Conservation (phyloP, 2,797 vertebrate genomes). For the Malacoraja senta region DNA sequence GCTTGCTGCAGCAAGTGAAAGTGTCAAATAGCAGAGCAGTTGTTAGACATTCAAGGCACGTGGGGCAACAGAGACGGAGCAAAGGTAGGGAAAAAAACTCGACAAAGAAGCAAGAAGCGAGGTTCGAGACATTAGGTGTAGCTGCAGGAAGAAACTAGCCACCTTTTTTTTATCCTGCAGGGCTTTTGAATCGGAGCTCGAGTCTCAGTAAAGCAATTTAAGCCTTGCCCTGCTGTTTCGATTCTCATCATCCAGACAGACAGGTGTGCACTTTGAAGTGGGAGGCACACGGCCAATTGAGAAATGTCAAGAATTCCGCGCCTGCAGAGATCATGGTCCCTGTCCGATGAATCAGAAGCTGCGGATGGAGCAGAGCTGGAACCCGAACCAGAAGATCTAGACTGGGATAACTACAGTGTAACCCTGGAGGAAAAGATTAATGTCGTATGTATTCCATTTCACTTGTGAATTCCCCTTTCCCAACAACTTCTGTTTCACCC, state of each 20-base stretch:
- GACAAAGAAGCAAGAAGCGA: neutral
- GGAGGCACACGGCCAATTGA: constrained; percentile 12
- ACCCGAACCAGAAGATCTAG: constrained; percentile 62
- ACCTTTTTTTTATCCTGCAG: neutral
- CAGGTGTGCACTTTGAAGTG: neutral
- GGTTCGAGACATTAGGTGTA: neutral
- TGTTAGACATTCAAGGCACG: neutral
- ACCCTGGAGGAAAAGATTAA: constrained; percentile 58
- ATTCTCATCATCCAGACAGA: constrained; percentile 30
- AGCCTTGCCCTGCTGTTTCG: constrained; percentile 23
- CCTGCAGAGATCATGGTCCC: constrained; percentile 43
- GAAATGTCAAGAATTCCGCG: constrained; percentile 41
- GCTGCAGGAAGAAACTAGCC: constrained; percentile 23
- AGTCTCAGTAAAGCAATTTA: neutral
- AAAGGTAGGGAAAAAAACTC: neutral
- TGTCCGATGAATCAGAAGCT: constrained; percentile 49
- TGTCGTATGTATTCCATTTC: constrained; percentile 54
- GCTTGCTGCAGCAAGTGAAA: constrained; percentile 14
- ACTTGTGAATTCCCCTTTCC: neutral
- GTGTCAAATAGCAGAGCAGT: constrained; percentile 25
- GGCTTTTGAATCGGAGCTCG: neutral
- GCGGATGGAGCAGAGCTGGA: constrained; percentile 49
- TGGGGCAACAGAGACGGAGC: neutral
- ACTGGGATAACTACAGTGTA: constrained; percentile 64
- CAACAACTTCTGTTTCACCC: neutral